Base-by-base conservation (phyloP, 1,140 invertebrate genomes). In the Heliothis virescens region DNA sequence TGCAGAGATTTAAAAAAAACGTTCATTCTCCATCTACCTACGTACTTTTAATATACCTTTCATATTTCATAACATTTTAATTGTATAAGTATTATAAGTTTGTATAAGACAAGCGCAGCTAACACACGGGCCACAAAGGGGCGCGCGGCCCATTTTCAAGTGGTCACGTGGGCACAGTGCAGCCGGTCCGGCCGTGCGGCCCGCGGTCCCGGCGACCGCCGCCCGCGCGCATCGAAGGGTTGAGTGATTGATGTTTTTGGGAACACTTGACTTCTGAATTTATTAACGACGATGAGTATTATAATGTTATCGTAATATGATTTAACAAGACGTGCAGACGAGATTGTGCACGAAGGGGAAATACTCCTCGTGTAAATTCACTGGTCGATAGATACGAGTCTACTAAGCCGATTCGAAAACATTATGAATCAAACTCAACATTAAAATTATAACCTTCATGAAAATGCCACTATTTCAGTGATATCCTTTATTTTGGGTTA, bases 181-280 rank as follows among this genome's bases (percentile, higher is more conserved):
- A 41, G 55, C 52, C 55, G 18, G 34, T 41, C 34, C 7, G 18
- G 10, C 21, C 55, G 55, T 9, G 53, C 55, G 55, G 55, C 2
- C 57, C 12, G 57, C 57, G 13, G 21, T 3, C 11, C 34, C 34
- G 34, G 4, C 4, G 34, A 41, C 34, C 34, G 9, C 34, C 34
- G 26, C 12, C 59, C 18, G 59, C 59, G 59, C 67, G 67, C 67
- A 11, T 71, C 48, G 67, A 71, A 71, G 47, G 67, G 67, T 71
- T 52, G 47, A 26, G 48, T 71, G 67, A 71, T 71, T 71, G 67
- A 71, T 71, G 67, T 29, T 12, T 52, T 53, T 15, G 11, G 48
- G 47, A 71, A 71, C 41, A 67, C 48, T 71, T 71, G 67, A 71
- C 67, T 71, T 71, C 48, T 53, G 48, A 71, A 71, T 71, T 71